Base-by-base conservation (phyloP, 2,797 vertebrate species). In the Parauchenoglanis ngamensis region DNA sequence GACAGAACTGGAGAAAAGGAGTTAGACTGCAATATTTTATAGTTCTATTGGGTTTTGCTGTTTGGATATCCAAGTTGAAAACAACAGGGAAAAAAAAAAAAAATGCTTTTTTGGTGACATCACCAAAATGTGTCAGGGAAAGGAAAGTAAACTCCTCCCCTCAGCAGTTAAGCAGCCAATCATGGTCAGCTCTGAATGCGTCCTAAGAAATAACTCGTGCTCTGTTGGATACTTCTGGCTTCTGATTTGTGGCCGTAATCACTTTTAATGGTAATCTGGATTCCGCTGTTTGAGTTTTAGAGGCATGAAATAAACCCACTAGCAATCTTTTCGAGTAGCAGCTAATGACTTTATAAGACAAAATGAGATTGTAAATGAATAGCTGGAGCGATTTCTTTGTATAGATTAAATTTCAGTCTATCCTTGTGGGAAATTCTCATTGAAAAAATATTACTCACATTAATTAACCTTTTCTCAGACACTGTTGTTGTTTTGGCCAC, bases 401-500 rank as follows among this genome's bases (percentile, higher is more conserved):
- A n/a, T 83, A 67, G 61, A 46, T 67, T 67, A 31, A 21, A 52
- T 67, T 67, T 83, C 25, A 83, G 61, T 67, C 61, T 63, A n/a
- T 63, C 25, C 61, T 52, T 83, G 8, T 52, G 17, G 61, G 44
- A 52, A 65, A 82, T n/a, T 81, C 21, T 49, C 10, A 63, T 61
- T 59, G 0, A 23, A 7, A 31, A 77, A n/a, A 52, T 28, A 77
- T 21, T 5, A 59, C 56, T 52, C 46, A 23, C 49, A 68, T 67
- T 54, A 83, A 68, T 83, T 83, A 68, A 68, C 81, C 80, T 28
- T 65, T 28, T 40, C 35, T 52, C 61, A 67, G 25, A 65, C 61
- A 19, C 80, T 28, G 56, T 35, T 56, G 52, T 35, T 61, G 35
- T 61, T 80, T 59, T 80, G 35, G 31, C 49, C 61, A 52, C 44